These are phyloP conservation scores for Ctenicera cuprea DNA, from an alignment of 2,888 invertebrate genomes.

Conservation along the genomic window DNA sequence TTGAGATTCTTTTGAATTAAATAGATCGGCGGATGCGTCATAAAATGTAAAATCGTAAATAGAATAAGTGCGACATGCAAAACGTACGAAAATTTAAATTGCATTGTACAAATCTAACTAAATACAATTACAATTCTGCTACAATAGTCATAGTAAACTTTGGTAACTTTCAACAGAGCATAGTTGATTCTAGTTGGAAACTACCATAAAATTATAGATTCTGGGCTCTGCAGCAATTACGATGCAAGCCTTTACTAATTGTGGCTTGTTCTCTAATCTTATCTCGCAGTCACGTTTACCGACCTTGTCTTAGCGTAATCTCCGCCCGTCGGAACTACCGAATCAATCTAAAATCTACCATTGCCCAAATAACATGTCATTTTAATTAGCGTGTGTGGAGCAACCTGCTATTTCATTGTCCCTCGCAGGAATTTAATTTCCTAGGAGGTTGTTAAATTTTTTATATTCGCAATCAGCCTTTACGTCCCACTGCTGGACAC, in stretches of 20 bases:
- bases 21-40: conserved; percentile 1
- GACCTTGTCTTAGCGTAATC: conserved; percentile 53
- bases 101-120: conserved; percentile 48
- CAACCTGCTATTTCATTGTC: background rate
- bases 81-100: conserved; percentile 45
- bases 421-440: background rate
- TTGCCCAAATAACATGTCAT: conserved; percentile 39
- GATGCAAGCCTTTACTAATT: conserved; percentile 67
- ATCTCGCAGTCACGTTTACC: conserved; percentile 64
- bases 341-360: conserved; percentile 45
- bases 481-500: no score
- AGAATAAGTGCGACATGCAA: conserved; percentile 18
- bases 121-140: conserved; percentile 51
- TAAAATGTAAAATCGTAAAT: conserved; percentile 35
- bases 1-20: background rate
- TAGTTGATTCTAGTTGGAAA: conserved; percentile 54
- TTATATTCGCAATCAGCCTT: no score
- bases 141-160: conserved; percentile 53
- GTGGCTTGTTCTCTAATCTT: conserved; percentile 69
- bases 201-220: conserved; percentile 69
- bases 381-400: conserved; percentile 11
- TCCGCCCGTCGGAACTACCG: conserved; percentile 41
- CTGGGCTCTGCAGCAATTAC: conserved; percentile 64
- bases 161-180: conserved; percentile 49
- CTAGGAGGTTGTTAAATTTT: no score